A percentile compares a stretch with the other conserved stretches of the same genome.
Evolutionary conservation across 2,888 invertebrate genomes (phyloP).

Genomic region (Drosophila basisetae): DNA sequence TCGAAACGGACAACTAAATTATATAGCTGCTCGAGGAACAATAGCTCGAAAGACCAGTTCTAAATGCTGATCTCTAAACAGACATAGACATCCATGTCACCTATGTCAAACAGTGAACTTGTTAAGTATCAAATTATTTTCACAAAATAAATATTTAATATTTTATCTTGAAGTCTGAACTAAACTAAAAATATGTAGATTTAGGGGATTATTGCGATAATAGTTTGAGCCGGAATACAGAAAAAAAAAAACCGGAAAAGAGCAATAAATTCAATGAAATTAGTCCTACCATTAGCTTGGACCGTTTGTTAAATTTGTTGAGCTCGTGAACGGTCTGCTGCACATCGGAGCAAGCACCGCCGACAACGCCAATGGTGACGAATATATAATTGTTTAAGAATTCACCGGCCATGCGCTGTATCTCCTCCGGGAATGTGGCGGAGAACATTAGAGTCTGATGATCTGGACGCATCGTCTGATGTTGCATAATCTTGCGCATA

Average conservation of each 20-base stretch:
- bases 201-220: background rate
- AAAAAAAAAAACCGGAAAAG: no score
- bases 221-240: no score
- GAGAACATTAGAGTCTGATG: conserved; percentile 99
- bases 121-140: background rate
- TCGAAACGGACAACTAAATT: background rate
- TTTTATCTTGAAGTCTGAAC: background rate
- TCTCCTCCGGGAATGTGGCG: conserved; percentile 99
- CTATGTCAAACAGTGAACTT: background rate
- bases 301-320: conserved; percentile 90
- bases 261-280: background rate
- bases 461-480: conserved; percentile 94
- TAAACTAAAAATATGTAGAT: background rate
- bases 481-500: conserved; percentile 93
- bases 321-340: conserved; percentile 91
- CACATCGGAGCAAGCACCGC: conserved; percentile 96
- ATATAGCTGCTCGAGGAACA: background rate
- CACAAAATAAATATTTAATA: background rate
- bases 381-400: conserved; percentile 94
- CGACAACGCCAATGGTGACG: conserved; percentile 95
- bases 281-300: conserved; percentile 87
- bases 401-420: conserved; percentile 92
- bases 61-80: background rate
- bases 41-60: background rate
- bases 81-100: background rate